phyloP scores from a whole-genome alignment of 2,888 invertebrate species.

The Colostygia pectinataria region DNA sequence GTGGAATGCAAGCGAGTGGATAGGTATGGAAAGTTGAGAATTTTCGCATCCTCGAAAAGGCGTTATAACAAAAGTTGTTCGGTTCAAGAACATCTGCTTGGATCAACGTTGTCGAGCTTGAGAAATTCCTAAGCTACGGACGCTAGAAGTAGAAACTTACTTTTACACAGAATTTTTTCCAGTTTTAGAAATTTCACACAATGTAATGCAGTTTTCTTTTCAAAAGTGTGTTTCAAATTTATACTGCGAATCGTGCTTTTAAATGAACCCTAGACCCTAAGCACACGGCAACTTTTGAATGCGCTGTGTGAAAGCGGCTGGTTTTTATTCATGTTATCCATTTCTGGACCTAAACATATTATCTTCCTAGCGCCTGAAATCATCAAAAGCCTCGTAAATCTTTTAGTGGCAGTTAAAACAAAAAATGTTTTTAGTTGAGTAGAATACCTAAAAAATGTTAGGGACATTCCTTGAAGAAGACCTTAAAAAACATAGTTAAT shows the following conservation, averaged over 20 bases:
- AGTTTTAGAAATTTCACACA: slow-evolving; percentile 18
- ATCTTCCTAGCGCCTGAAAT: too few relatives aligned
- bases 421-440: too few relatives aligned
- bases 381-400: too few relatives aligned
- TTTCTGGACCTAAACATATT: too few relatives aligned
- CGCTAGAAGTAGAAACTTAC: slow-evolving; percentile 19
- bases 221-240: slow-evolving; percentile 11
- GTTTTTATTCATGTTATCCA: too few relatives aligned
- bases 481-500: slow-evolving; percentile 27
- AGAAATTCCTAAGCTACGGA: slow-evolving; percentile 25
- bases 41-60: slow-evolving; percentile 26
- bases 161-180: slow-evolving; percentile 19
- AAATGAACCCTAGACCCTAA: not conserved
- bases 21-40: slow-evolving; percentile 22
- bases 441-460: not conserved
- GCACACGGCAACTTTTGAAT: too few relatives aligned
- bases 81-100: slow-evolving; percentile 25
- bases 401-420: too few relatives aligned
- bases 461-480: not conserved
- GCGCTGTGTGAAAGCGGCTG: too few relatives aligned
- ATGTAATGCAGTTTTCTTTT: slow-evolving; percentile 8
- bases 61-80: slow-evolving; percentile 28
- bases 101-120: slow-evolving; percentile 24
- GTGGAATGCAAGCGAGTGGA: slow-evolving; percentile 18
- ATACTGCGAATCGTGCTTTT: not conserved